Base-by-base conservation (phyloP, 2,797 vertebrate genomes). In the Schizopygopsis malacanthus region DNA sequence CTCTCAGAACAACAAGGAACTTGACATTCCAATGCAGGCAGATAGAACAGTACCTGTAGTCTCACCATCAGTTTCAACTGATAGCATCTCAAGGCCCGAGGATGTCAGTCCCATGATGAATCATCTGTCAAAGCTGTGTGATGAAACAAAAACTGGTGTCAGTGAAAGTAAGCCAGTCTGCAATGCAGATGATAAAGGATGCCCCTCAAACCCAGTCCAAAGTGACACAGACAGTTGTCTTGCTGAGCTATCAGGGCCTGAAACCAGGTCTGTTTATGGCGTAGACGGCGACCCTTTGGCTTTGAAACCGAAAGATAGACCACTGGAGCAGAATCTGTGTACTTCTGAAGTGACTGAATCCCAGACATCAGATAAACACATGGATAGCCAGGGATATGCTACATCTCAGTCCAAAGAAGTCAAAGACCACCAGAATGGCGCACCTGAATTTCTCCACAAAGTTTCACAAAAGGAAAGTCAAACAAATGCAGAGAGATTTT, bases 321-420 rank as follows among this genome's bases (percentile, higher is more conserved):
- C 91, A 47, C 86, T 90, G 85, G 22, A 82, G 67, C 91, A 91
- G 88, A 85, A 76, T 86, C 89, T 92, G 87, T 88, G 90, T 61
- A 88, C 79, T 88, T 87, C 89, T 91, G 90, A 90, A 86, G 71
- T 83, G 65, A 45, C 47, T 9, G 56, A 89, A 90, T 79, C 65
- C 89, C 89, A 92, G 82, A 93, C 91, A 87, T 79, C 59, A 65
- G 84, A 90, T 90, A 87, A 89, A 90, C 12, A 79, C 77, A 81
- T 81, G 81, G 80, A 83, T 50, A 79, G 61, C 71, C 77, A 84
- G 71, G 75, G 79, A 89, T 90, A 77, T 80, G 7, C 82, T 63
- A n/a, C 79, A 9, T 85, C 37, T 79, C 88, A 77, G 91, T 81
- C 47, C 47, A 70, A 70, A 50, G 45, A 81, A 67, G 65, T 50